phyloP scores from a whole-genome alignment of 2,113 vertebrate species.

The Myodes glareolus region DNA sequence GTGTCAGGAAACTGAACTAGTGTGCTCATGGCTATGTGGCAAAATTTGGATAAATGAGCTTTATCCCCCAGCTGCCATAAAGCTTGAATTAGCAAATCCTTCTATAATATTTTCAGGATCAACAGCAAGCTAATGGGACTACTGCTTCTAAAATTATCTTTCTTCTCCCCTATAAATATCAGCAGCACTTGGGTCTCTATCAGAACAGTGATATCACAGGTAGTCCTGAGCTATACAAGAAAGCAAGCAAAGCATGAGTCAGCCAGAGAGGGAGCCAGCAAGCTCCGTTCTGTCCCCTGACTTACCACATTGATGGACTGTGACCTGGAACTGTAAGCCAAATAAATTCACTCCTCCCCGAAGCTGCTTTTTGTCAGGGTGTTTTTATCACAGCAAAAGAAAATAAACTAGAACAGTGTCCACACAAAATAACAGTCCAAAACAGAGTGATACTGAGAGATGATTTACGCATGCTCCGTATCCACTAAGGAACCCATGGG shows the following conservation, averaged over 20 bases:
- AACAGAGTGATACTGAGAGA: neutral
- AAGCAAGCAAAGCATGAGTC: neutral
- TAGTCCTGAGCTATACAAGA: neutral
- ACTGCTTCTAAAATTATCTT: slow-evolving; percentile 24
- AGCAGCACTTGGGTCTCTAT: neutral
- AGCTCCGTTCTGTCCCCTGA: neutral
- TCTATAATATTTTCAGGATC: neutral
- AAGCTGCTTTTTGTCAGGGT: neutral
- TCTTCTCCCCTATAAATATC: neutral
- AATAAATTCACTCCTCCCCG: neutral
- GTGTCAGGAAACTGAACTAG: neutral
- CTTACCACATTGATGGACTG: neutral
- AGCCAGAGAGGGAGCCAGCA: neutral
- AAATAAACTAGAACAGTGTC: neutral
- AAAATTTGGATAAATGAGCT: no score
- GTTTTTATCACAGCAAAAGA: neutral
- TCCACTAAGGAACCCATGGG: neutral
- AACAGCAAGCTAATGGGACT: neutral
- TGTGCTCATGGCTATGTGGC: neutral
- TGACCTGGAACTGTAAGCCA: neutral
- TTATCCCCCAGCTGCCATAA: neutral
- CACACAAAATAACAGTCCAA: neutral
- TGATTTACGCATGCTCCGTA: neutral
- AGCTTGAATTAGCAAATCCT: neutral
- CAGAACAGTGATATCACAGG: neutral